These are phyloP conservation scores for Zaprionus davidi DNA, from an alignment of 1,140 invertebrate genomes.

Conservation along the genomic window DNA sequence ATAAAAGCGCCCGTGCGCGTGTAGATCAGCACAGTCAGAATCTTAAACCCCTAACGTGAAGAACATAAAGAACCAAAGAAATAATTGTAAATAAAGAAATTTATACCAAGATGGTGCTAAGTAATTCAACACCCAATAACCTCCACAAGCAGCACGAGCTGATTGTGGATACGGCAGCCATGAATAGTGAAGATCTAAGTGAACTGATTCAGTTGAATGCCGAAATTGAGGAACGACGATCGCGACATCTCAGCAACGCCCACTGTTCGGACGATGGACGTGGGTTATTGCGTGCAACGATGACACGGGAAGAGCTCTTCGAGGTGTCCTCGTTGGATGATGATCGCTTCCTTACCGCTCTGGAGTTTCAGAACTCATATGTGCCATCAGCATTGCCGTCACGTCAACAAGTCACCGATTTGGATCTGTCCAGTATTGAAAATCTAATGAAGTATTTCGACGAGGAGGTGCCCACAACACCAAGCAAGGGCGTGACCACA, in stretches of 20 bases:
- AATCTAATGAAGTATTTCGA: conserved; percentile 81
- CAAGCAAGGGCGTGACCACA: neutral
- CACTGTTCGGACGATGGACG: conserved; percentile 25
- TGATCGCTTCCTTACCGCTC: conserved; percentile 66
- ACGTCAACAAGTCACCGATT: conserved; percentile 51
- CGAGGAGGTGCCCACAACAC: conserved; percentile 62
- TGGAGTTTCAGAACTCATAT: conserved; percentile 74
- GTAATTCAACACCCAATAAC: conserved; percentile 64
- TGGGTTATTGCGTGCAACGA: conserved; percentile 62
- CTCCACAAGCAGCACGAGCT: conserved; percentile 57
- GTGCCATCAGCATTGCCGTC: conserved; percentile 4
- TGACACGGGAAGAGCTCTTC: conserved; percentile 76
- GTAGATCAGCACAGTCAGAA: conserved; percentile 57
- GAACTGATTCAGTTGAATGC: conserved; percentile 64
- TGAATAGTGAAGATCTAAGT: conserved; percentile 65
- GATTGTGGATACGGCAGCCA: conserved; percentile 61
- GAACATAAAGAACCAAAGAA: conserved; percentile 21
- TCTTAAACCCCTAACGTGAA: conserved; percentile 72
- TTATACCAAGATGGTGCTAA: conserved; percentile 64
- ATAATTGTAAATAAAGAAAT: neutral
- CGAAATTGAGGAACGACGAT: conserved; percentile 64
- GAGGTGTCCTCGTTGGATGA: conserved; percentile 72
- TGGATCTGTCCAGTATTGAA: conserved; percentile 74
- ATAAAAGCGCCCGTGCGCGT: conserved; percentile 31
- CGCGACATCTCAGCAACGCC: conserved; percentile 14